Percentiles rank a stretch among this genome's conserved stretches.
Conservation (phyloP, 1,140 invertebrate species). For the Formica selysi region DNA sequence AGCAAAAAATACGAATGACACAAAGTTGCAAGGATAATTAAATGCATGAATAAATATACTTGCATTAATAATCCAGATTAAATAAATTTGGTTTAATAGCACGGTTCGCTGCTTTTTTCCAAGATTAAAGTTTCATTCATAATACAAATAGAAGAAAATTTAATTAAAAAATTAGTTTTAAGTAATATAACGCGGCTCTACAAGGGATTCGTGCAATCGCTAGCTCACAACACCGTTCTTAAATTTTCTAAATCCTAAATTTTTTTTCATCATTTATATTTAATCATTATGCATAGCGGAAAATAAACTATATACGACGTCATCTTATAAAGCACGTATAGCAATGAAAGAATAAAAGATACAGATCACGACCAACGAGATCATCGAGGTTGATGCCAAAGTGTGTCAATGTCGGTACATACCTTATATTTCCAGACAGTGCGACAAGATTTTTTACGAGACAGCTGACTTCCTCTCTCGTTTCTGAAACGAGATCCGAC, state of each 20-base stretch:
- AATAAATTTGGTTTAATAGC: no score
- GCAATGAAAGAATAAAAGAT: neutral
- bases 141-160: no score
- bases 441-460: conserved; percentile 47
- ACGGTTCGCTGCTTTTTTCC: no score
- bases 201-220: neutral
- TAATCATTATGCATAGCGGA: neutral
- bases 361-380: conserved; percentile 32
- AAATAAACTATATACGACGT: neutral
- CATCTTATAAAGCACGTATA: neutral
- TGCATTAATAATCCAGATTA: no score
- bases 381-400: conserved; percentile 61
- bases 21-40: no score
- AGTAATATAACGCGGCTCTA: no score
- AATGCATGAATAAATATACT: no score
- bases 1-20: neutral
- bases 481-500: conserved; percentile 42
- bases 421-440: conserved; percentile 50
- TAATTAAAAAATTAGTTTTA: no score
- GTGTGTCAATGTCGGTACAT: conserved; percentile 78
- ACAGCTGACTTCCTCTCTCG: conserved; percentile 28
- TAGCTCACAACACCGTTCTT: neutral
- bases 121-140: no score
- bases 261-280: neutral
- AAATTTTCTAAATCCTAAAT: neutral